Conservation (phyloP, 2,797 vertebrate genomes). For the Novumbra hubbsi region DNA sequence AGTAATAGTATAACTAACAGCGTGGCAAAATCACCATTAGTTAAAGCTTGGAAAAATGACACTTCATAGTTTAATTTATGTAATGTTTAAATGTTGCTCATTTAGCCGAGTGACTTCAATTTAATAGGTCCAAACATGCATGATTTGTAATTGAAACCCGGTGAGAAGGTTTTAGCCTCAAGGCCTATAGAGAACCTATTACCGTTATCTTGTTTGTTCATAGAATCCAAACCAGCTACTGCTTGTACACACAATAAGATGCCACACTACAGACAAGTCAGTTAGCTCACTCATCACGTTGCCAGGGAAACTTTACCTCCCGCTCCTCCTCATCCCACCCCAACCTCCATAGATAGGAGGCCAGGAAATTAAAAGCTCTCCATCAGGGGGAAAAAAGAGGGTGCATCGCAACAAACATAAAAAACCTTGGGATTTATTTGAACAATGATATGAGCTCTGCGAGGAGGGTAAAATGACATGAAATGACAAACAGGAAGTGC, state of each 20-base stretch:
- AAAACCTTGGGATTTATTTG: constrained; percentile 59
- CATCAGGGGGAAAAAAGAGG: constrained; percentile 31
- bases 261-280: constrained; percentile 13
- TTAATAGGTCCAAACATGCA: neutral
- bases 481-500: constrained; percentile 48
- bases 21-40: neutral
- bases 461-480: constrained; percentile 58
- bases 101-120: neutral
- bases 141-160: neutral
- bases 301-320: constrained; percentile 38
- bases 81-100: neutral
- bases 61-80: neutral
- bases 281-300: constrained; percentile 24
- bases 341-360: constrained; percentile 54
- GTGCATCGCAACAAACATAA: constrained; percentile 57
- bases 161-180: neutral
- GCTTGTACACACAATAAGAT: neutral
- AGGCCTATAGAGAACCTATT: neutral
- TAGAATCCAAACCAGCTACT: constrained; percentile 8
- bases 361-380: constrained; percentile 77
- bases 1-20: neutral
- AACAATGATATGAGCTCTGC: constrained; percentile 41
- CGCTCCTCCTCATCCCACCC: neutral
- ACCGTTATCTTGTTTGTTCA: neutral
- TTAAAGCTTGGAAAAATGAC: neutral